Conservation (phyloP, 2,113 vertebrate genomes). For the Neodon shergylaensis region DNA sequence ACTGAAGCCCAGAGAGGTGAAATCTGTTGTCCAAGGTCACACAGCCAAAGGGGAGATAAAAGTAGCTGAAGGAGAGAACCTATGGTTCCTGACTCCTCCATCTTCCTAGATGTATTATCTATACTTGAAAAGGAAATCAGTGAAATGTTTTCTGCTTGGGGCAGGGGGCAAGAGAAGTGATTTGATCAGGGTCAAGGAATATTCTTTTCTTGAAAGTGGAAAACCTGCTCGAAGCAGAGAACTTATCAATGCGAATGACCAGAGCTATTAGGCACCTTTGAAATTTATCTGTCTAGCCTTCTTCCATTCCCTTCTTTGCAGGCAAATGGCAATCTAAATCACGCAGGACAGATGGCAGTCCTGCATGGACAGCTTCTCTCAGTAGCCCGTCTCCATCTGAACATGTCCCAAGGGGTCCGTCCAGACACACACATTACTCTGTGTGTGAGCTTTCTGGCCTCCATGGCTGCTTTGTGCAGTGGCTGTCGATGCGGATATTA, state of each 20-base stretch:
- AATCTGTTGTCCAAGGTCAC: slow-evolving; percentile 66
- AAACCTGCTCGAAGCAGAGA: slow-evolving; percentile 27
- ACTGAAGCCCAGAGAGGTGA: slow-evolving; percentile 35
- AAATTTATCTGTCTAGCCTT: background rate
- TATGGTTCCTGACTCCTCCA: slow-evolving; percentile 3
- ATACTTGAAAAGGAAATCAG: slow-evolving; percentile 54
- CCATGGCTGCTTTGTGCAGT: background rate
- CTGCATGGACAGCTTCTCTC: background rate
- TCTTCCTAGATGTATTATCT: slow-evolving; percentile 28
- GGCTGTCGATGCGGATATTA: background rate
- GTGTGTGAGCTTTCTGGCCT: background rate
- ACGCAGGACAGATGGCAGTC: slow-evolving; percentile 32
- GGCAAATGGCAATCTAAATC: slow-evolving; percentile 31
- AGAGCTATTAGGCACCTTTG: slow-evolving; percentile 25
- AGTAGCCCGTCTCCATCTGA: background rate
- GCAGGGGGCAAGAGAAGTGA: slow-evolving; percentile 41
- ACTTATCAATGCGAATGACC: background rate
- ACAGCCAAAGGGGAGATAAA: background rate
- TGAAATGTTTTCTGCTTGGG: slow-evolving; percentile 60
- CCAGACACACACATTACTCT: slow-evolving; percentile 11
- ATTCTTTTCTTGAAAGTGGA: background rate
- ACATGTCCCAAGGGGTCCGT: background rate
- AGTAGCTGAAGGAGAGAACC: background rate
- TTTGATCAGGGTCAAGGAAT: slow-evolving; percentile 40
- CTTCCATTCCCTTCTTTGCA: background rate